These are phyloP conservation scores for Gavia stellata DNA, from an alignment of 2,113 vertebrate species.

Conservation along the genomic window DNA sequence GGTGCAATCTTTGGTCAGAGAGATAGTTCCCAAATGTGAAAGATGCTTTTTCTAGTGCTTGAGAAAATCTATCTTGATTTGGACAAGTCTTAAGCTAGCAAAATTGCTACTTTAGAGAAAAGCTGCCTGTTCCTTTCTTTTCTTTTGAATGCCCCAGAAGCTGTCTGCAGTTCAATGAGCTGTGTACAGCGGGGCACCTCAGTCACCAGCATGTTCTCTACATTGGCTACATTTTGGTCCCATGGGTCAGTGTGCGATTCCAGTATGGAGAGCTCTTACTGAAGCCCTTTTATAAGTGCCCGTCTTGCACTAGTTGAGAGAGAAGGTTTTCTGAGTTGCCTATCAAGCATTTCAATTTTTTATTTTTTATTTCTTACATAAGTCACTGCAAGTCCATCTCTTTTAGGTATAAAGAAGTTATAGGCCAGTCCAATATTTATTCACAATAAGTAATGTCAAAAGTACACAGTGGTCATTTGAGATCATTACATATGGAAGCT, in stretches of 20 bases:
- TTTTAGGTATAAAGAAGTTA: background rate
- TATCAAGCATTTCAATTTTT: background rate
- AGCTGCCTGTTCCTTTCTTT: background rate
- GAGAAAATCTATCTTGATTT: background rate
- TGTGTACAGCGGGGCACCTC: background rate
- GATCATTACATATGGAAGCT: background rate
- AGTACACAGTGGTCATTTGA: background rate
- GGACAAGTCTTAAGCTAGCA: background rate
- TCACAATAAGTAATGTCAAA: background rate
- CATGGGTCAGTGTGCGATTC: rapidly evolving
- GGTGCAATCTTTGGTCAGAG: background rate
- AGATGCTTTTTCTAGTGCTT: background rate
- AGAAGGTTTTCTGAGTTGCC: background rate
- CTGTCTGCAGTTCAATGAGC: background rate
- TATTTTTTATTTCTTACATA: background rate
- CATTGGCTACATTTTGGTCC: background rate
- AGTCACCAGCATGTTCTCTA: background rate
- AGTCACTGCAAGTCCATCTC: background rate
- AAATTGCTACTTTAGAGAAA: background rate
- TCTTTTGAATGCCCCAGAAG: background rate
- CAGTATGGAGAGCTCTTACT: background rate
- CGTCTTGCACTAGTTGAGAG: background rate
- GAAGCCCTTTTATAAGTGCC: background rate
- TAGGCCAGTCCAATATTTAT: background rate
- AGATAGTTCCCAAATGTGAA: background rate